These are phyloP conservation scores for Dendrolimus houi DNA, from an alignment of 2,888 invertebrate genomes.

Conservation along the genomic window DNA sequence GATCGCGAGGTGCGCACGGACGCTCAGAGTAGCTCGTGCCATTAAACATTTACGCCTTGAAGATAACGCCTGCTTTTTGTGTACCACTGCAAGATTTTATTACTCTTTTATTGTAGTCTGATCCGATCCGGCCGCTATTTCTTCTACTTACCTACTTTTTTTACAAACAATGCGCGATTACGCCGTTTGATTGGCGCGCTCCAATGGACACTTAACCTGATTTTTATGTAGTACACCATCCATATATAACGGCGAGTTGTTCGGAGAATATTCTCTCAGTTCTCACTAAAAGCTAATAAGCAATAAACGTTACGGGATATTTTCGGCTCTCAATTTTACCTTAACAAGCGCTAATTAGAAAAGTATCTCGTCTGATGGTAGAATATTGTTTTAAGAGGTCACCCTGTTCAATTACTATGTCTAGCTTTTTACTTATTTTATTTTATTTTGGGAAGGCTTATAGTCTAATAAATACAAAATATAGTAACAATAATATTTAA, in stretches of 20 bases:
- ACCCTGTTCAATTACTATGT: too few species aligned
- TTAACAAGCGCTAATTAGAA: neutral
- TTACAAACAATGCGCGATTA: slow-evolving; percentile 45
- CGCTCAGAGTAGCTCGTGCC: slow-evolving; percentile 41
- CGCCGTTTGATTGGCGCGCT: slow-evolving; percentile 30
- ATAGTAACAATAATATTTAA: too few species aligned
- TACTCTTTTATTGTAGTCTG: slow-evolving; percentile 57
- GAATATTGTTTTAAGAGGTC: neutral
- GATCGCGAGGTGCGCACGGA: slow-evolving; percentile 46
- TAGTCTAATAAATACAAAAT: too few species aligned
- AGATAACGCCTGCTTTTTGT: slow-evolving; percentile 67
- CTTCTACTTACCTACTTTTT: slow-evolving; percentile 40
- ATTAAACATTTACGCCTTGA: slow-evolving; percentile 64
- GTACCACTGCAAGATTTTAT: slow-evolving; percentile 57
- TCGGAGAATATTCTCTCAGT: neutral
- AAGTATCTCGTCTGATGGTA: neutral
- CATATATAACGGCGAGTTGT: neutral
- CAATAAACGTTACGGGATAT: neutral
- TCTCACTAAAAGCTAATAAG: neutral
- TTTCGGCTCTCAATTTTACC: neutral
- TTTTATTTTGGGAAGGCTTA: too few species aligned
- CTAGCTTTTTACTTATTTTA: too few species aligned
- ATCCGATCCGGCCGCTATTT: slow-evolving; percentile 46
- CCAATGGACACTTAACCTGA: slow-evolving; percentile 18
- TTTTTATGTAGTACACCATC: slow-evolving; percentile 8